phyloP scores from a whole-genome alignment of 2,797 vertebrate genomes.

The Buceros bicornis region DNA sequence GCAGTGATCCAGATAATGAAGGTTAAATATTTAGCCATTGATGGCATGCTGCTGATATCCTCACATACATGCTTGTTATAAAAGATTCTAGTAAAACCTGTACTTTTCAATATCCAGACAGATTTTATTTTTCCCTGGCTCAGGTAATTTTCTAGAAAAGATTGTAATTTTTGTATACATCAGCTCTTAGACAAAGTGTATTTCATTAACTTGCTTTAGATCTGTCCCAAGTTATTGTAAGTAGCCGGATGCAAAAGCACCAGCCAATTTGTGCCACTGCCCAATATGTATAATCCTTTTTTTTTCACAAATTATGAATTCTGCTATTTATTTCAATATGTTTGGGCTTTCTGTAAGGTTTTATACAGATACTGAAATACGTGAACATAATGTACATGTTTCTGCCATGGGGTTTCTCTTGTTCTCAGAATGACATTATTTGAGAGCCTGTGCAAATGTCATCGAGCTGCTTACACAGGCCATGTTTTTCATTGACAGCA shows the following conservation, averaged over 20 bases:
- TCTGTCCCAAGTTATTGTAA: neutral
- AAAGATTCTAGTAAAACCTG: neutral
- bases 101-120: neutral
- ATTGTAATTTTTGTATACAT: neutral
- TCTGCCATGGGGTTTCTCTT: neutral
- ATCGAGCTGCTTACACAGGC: neutral
- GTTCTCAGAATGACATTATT: neutral
- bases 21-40: neutral
- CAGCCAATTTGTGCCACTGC: rapidly evolving
- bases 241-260: neutral
- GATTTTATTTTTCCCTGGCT: neutral
- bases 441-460: neutral
- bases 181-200: neutral
- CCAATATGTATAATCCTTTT: neutral
- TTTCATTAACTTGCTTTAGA: neutral
- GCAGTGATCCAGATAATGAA: neutral
- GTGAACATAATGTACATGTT: neutral
- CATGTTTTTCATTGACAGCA: neutral
- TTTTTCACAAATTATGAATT: neutral
- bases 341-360: neutral
- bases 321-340: neutral
- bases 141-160: neutral
- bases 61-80: neutral
- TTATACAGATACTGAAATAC: neutral
- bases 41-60: neutral